These are phyloP conservation scores for Brachypterus glaber DNA, from an alignment of 2,888 invertebrate species.

Conservation along the genomic window DNA sequence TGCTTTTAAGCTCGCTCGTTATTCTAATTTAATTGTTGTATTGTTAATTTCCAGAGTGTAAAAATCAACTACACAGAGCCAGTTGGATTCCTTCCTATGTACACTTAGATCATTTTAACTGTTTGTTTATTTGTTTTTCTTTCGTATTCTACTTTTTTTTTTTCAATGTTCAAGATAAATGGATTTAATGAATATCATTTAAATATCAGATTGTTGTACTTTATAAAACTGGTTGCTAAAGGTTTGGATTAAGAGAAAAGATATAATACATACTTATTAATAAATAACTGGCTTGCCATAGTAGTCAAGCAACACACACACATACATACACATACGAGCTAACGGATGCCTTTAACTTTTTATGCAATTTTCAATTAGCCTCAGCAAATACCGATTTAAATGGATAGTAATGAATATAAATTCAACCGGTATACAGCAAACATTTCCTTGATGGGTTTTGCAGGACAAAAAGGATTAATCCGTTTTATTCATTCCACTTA, in stretches of 20 bases:
- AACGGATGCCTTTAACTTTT: conserved; percentile 26
- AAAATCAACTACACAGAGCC: conserved; percentile 17
- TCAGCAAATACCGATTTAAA: conserved; percentile 24
- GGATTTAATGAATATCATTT: conserved; percentile 1
- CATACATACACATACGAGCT: conserved; percentile 2
- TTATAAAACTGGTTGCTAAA: conserved; percentile 1
- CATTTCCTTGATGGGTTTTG: conserved; percentile 17
- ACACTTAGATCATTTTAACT: too few species aligned
- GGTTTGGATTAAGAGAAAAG: conserved; percentile 16
- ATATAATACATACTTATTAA: conserved; percentile 22
- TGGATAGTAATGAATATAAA: conserved; percentile 26
- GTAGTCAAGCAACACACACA: neutral
- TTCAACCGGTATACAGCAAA: conserved; percentile 19
- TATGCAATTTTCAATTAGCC: conserved; percentile 27
- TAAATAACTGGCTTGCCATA: conserved; percentile 18
- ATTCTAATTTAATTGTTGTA: conserved; percentile 29
- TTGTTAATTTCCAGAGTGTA: conserved; percentile 23
- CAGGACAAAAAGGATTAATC: too few species aligned
- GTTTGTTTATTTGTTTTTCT: too few species aligned
- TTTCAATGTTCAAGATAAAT: conserved; percentile 2
- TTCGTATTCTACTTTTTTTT: too few species aligned
- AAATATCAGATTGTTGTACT: conserved; percentile 1
- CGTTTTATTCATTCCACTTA: too few species aligned
- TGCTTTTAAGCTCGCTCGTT: conserved; percentile 24
- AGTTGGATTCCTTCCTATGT: too few species aligned